A percentile compares a stretch with the other conserved stretches of the same genome.
Conservation (phyloP, 2,888 invertebrate species). For the Hecatera dysodea region DNA sequence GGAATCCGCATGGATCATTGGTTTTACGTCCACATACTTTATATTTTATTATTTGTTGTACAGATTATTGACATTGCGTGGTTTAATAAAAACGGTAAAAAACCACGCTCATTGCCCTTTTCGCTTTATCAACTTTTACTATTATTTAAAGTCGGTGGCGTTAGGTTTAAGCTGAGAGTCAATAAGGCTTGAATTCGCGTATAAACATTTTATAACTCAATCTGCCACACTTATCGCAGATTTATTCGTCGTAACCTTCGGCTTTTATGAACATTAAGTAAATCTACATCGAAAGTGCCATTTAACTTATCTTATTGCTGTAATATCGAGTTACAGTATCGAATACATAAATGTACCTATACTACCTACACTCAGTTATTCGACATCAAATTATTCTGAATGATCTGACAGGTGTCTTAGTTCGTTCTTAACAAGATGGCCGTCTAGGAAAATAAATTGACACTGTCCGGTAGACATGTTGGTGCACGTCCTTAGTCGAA, state of each 20-base stretch:
- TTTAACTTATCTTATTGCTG: background rate
- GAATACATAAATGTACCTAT: slow-evolving; percentile 4
- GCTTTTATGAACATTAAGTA: slow-evolving; percentile 29
- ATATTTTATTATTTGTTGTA: slow-evolving; percentile 56
- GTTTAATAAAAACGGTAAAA: slow-evolving; percentile 28
- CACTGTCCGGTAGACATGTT: slow-evolving; percentile 4
- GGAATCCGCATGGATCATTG: slow-evolving; percentile 52
- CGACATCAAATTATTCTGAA: background rate
- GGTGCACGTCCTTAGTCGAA: background rate
- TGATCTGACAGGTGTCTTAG: background rate
- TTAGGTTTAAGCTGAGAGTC: slow-evolving; percentile 18
- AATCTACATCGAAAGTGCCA: slow-evolving; percentile 14
- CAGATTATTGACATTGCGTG: slow-evolving; percentile 25
- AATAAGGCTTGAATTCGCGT: slow-evolving; percentile 27
- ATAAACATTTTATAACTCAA: slow-evolving; percentile 39
- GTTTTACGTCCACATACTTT: slow-evolving; percentile 45
- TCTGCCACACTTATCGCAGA: slow-evolving; percentile 24
- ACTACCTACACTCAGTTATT: background rate
- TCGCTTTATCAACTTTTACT: slow-evolving; percentile 6
- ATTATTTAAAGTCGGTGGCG: slow-evolving; percentile 13
- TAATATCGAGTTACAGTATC: background rate
- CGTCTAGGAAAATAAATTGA: slow-evolving; percentile 1
- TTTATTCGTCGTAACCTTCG: slow-evolving; percentile 39
- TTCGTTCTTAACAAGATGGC: background rate
- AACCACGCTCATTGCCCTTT: slow-evolving; percentile 1